phyloP scores from a whole-genome alignment of 2,113 vertebrate genomes.

The Excalfactoria chinensis region DNA sequence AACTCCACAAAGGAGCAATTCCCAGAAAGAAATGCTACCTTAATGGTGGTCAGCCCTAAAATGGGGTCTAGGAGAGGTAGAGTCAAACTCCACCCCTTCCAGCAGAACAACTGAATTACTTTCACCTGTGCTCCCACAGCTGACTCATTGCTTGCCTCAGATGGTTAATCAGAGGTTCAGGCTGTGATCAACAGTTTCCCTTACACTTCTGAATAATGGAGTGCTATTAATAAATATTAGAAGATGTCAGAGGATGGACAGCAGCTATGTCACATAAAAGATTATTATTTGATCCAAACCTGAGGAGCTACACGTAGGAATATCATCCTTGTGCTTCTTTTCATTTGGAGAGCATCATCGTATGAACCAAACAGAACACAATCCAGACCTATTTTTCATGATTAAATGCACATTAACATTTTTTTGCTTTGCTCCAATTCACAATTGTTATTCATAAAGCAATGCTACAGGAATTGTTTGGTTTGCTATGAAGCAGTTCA shows the following conservation, averaged over 20 bases:
- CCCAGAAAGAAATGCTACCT: no score
- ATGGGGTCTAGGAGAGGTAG: no score
- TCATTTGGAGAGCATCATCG: conserved; percentile 80
- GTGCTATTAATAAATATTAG: conserved; percentile 81
- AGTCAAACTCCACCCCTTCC: no score
- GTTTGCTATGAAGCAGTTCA: conserved; percentile 68
- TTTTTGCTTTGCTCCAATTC: conserved; percentile 77
- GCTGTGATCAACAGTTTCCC: no score
- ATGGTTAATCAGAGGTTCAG: no score
- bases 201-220: conserved; percentile 62
- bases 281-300: conserved; percentile 68
- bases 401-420: conserved; percentile 80
- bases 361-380: conserved; percentile 56
- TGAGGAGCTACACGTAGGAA: neutral
- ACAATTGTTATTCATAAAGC: conserved; percentile 78
- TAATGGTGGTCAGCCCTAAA: no score
- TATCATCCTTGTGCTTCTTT: conserved; percentile 75
- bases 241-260: conserved; percentile 80
- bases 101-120: no score
- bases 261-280: conserved; percentile 74
- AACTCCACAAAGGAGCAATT: no score
- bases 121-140: no score
- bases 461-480: conserved; percentile 69
- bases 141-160: no score
- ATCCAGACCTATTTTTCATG: conserved; percentile 69